Evolutionary conservation across 2,888 invertebrate genomes (phyloP).

Genomic region (Gastrophysa polygoni): DNA sequence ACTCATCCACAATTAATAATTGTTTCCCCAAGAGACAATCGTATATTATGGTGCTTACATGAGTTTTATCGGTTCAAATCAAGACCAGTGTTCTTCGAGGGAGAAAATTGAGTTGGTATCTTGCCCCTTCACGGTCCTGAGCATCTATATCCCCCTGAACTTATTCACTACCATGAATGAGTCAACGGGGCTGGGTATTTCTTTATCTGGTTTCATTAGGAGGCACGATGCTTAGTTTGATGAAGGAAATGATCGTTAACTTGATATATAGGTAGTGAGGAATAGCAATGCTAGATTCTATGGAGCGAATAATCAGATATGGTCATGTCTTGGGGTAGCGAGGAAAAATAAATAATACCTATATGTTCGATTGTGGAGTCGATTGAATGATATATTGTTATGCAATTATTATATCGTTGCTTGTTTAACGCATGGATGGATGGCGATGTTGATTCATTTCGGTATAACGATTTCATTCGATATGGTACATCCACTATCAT

Average conservation of each 20-base stretch:
- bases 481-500: too few relatives aligned
- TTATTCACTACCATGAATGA: slow-evolving; percentile 37
- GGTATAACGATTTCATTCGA: too few relatives aligned
- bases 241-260: slow-evolving; percentile 16
- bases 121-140: slow-evolving; percentile 35
- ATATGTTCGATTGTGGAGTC: too few relatives aligned
- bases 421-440: too few relatives aligned
- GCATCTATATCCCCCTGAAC: slow-evolving; percentile 36
- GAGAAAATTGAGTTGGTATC: slow-evolving; percentile 53
- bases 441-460: too few relatives aligned
- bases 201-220: slow-evolving; percentile 23
- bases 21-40: background rate
- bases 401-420: too few relatives aligned
- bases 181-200: slow-evolving; percentile 25
- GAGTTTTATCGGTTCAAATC: slow-evolving; percentile 48
- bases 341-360: too few relatives aligned
- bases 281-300: background rate
- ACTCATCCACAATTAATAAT: background rate
- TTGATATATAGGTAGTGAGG: slow-evolving; percentile 7
- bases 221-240: slow-evolving; percentile 14
- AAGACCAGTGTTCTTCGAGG: slow-evolving; percentile 44
- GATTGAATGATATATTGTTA: too few relatives aligned
- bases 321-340: too few relatives aligned
- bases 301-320: background rate
- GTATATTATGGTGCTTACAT: slow-evolving; percentile 27